Percentiles rank a stretch among this genome's conserved stretches.
phyloP scores from a whole-genome alignment of 2,797 vertebrate genomes.

The Melanotaenia parkinsoni region DNA sequence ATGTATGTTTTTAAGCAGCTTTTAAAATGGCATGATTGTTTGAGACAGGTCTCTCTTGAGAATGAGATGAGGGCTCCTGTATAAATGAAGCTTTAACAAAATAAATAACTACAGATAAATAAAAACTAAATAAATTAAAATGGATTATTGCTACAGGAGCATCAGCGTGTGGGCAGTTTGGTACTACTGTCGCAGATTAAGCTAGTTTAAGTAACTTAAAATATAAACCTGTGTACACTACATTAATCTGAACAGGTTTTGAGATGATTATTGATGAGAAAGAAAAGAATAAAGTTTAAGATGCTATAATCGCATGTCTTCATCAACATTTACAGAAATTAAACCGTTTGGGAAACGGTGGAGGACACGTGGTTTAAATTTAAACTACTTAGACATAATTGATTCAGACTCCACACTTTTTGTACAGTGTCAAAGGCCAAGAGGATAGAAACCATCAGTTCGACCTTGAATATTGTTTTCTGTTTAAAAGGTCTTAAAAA shows the following conservation, averaged over 20 bases:
- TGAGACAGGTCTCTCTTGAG: background rate
- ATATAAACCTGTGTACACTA: background rate
- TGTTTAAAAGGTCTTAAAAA: background rate
- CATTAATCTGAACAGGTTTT: background rate
- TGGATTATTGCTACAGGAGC: background rate
- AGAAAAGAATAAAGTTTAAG: background rate
- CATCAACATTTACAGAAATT: background rate
- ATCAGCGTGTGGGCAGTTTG: background rate
- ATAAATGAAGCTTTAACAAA: no score
- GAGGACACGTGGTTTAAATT: background rate
- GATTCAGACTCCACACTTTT: background rate
- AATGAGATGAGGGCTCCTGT: background rate
- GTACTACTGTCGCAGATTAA: background rate
- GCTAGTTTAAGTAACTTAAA: background rate
- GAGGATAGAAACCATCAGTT: background rate
- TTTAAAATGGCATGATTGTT: background rate
- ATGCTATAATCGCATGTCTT: no score
- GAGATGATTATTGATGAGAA: background rate
- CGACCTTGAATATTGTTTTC: background rate
- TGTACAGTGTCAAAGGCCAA: background rate
- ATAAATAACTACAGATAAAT: no score
- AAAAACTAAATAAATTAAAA: background rate
- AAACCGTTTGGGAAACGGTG: no score
- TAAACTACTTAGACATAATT: background rate
- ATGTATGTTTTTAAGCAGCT: background rate